Evolutionary conservation across 2,113 vertebrate genomes (phyloP).

Genomic region (Cyanistes caeruleus): DNA sequence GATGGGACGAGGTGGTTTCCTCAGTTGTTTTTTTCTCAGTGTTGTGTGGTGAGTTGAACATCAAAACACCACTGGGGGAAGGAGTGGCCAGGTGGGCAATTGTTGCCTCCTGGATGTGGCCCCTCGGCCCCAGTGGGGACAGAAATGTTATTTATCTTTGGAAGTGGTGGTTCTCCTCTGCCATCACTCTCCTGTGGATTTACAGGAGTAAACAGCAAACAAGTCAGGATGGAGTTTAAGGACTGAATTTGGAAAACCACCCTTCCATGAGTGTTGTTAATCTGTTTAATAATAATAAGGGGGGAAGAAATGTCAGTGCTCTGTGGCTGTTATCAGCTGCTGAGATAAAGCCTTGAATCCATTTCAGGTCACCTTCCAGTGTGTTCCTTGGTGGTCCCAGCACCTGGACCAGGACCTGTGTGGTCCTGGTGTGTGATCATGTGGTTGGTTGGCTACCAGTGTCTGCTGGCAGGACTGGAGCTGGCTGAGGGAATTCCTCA

Average conservation of each 20-base stretch:
- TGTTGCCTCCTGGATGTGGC: neutral
- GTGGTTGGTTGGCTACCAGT: neutral
- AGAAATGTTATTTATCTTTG: neutral
- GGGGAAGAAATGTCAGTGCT: neutral
- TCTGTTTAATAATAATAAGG: neutral
- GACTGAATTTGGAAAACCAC: neutral
- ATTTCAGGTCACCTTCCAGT: neutral
- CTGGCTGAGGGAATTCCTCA: neutral
- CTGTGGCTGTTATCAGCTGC: neutral
- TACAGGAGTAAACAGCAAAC: neutral
- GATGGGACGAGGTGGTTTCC: neutral
- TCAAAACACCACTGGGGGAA: accelerated
- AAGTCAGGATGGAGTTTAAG: neutral
- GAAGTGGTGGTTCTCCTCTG: neutral
- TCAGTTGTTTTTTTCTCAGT: neutral
- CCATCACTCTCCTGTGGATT: neutral
- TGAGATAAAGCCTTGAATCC: neutral
- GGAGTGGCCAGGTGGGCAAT: neutral
- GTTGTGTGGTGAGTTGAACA: neutral
- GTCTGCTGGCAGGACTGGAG: neutral
- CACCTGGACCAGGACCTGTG: neutral
- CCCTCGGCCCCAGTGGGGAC: accelerated
- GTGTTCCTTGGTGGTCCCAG: neutral
- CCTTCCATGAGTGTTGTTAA: accelerated
- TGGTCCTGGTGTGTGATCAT: neutral